Percentiles rank a stretch among this genome's conserved stretches.
Evolutionary conservation across 2,113 vertebrate species (phyloP).

Genomic region (Pteruthius melanotis): DNA sequence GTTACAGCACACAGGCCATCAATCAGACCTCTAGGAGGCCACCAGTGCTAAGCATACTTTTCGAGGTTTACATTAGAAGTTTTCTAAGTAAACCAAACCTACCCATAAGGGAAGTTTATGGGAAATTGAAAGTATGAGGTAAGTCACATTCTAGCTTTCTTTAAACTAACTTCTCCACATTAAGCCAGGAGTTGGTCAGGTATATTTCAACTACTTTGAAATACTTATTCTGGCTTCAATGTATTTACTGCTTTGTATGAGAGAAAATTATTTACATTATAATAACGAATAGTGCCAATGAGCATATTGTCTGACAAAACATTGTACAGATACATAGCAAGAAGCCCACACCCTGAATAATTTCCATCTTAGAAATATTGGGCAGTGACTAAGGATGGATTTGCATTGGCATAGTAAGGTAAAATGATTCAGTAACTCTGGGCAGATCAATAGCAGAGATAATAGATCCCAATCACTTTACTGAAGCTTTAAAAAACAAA

Average conservation of each 20-base stretch:
- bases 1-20: neutral
- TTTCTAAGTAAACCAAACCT: neutral
- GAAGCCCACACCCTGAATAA: neutral
- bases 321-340: neutral
- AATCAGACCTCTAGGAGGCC: neutral
- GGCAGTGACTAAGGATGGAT: neutral
- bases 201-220: neutral
- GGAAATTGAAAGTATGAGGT: neutral
- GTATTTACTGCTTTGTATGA: fast-evolving
- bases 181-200: neutral
- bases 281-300: neutral
- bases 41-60: neutral
- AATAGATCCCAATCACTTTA: neutral
- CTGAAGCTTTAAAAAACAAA: neutral
- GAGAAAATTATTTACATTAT: neutral
- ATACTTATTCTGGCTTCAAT: neutral
- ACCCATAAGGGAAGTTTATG: neutral
- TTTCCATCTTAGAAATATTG: neutral
- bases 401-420: neutral
- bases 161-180: neutral
- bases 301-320: neutral
- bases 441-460: neutral
- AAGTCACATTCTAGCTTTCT: neutral
- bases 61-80: neutral
- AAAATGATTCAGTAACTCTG: neutral